Conservation (phyloP, 2,888 invertebrate species). For the Zygothrica quintamaculata region DNA sequence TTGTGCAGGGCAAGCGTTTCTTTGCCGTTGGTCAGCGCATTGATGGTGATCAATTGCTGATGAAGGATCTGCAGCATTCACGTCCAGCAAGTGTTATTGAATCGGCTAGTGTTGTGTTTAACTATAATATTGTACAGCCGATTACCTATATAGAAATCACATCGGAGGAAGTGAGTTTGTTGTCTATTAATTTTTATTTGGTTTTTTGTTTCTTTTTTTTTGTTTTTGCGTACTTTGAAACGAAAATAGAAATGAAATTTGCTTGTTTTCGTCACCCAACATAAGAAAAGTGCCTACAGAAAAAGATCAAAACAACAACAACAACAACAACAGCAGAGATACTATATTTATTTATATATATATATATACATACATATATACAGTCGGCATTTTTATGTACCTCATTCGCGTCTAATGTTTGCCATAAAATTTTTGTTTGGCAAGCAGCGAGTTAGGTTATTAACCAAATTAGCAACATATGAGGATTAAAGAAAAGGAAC, state of each 20-base stretch:
- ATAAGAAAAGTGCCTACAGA: slow-evolving; percentile 37
- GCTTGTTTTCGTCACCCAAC: slow-evolving; percentile 50
- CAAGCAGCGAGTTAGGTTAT: slow-evolving; percentile 30
- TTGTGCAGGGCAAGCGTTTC: slow-evolving; percentile 30
- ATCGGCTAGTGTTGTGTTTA: slow-evolving; percentile 73
- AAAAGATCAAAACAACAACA: slow-evolving; percentile 18
- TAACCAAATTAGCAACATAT: slow-evolving; percentile 7
- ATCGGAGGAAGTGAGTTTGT: slow-evolving; percentile 82
- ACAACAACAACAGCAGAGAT: slow-evolving; percentile 48
- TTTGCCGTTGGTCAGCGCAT: slow-evolving; percentile 58
- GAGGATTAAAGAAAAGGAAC: background rate
- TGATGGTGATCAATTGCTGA: slow-evolving; percentile 74
- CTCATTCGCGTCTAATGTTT: slow-evolving; percentile 26
- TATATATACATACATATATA: slow-evolving; percentile 21
- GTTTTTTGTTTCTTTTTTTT: slow-evolving; percentile 24
- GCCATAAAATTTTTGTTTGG: slow-evolving; percentile 14
- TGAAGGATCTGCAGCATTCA: slow-evolving; percentile 78
- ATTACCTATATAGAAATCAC: slow-evolving; percentile 79
- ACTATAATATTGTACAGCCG: slow-evolving; percentile 73
- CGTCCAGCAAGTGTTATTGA: slow-evolving; percentile 60
- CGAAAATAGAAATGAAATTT: slow-evolving; percentile 62
- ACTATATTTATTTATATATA: slow-evolving; percentile 60
- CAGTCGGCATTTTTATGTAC: slow-evolving; percentile 38
- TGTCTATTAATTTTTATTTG: no score
- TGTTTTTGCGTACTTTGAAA: slow-evolving; percentile 59